Evolutionary conservation across 2,113 vertebrate genomes (phyloP).

Genomic region (Heptranchias perlo): DNA sequence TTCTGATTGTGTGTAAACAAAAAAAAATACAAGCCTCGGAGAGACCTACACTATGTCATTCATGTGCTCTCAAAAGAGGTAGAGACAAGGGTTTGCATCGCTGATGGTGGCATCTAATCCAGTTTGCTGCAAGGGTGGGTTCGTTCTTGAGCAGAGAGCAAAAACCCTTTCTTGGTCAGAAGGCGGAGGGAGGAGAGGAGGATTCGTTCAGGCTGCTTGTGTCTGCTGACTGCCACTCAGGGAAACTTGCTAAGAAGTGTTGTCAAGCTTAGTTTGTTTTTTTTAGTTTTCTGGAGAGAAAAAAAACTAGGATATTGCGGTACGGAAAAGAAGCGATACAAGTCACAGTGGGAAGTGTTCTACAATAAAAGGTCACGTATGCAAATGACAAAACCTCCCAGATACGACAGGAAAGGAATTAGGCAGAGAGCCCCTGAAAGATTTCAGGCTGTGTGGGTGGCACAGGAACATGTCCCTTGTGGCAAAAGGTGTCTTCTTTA

Average conservation of each 20-base stretch:
- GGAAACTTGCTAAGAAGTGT: slow-evolving; percentile 18
- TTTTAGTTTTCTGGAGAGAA: not conserved
- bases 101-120: not conserved
- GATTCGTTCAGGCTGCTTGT: not conserved
- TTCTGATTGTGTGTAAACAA: not conserved
- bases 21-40: not conserved
- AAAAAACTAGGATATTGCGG: not conserved
- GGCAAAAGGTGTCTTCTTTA: not conserved
- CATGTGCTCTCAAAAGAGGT: not conserved
- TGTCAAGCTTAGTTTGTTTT: not conserved
- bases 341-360: not conserved
- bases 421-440: not conserved
- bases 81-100: not conserved
- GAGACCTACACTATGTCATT: not conserved
- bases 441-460: not conserved
- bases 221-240: slow-evolving; percentile 2
- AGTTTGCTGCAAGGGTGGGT: slow-evolving; percentile 31
- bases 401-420: not conserved
- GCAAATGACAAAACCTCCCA: not conserved
- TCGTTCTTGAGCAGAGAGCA: not conserved
- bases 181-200: not conserved
- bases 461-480: not conserved
- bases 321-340: not conserved
- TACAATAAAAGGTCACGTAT: not conserved
- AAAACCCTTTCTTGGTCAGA: not conserved